Base-by-base conservation (phyloP, 2,888 invertebrate species). In the Tillus elongatus region DNA sequence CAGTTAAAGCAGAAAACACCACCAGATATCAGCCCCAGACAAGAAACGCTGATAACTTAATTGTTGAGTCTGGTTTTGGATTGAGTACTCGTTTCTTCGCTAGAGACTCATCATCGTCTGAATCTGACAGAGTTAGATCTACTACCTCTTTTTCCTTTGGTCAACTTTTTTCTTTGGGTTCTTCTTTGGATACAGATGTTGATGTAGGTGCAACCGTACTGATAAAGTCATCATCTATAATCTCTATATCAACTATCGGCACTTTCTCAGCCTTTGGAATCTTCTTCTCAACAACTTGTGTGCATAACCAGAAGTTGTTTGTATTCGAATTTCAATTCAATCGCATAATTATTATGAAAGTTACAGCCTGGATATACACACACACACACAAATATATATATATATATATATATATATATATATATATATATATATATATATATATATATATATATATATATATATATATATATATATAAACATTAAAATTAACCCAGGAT, bases 271-370 rank as follows among this genome's bases (percentile, higher is more conserved):
- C 60, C 37, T 69, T 67, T 40, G 73, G 72, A 9, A 71, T 64
- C 53, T 79, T 75, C 34, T 82, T 81, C 13, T 69, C 57, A 38
- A 70, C 65, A 19, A 73, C 69, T 46, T 83, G 77, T 49, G 80
- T 77, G 11, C 83, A 84, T 88, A 88, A 89, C 30, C 76, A 82
- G 40, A 88, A 88, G 63, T 89, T 88, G 56, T 84, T 82, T 83
- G 76, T 40, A 89, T 67, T 55, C 87, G 86, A 57, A 89, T 84
- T 69, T 89, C 88, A 51, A 78, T 82, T 52, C 79, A 79, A 35
- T 84, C 85, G 13, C 70, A 61, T 16, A n/a, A n/a, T n/a, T n/a
- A n/a, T n/a, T n/a, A n/a, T n/a, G n/a, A n/a, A n/a, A n/a, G n/a
- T n/a, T n/a, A n/a, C n/a, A n/a, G n/a, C n/a, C n/a, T n/a, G n/a